Conservation (phyloP, 1,140 invertebrate species). For the Globodera rostochiensis region DNA sequence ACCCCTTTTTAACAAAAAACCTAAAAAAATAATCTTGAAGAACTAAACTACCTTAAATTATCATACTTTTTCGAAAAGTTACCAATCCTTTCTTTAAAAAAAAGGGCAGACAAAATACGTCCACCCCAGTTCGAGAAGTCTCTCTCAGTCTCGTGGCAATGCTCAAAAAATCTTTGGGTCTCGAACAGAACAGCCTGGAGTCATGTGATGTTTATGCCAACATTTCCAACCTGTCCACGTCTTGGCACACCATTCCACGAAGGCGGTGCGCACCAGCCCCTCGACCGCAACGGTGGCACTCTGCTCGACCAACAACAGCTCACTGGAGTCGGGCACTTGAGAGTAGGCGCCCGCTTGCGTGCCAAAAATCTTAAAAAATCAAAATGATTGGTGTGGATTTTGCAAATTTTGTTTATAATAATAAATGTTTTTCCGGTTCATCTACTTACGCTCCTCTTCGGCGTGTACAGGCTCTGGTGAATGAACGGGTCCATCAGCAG, state of each 20-base stretch:
- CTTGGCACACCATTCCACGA: slow-evolving; percentile 64
- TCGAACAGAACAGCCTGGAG: too few relatives aligned
- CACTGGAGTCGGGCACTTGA: slow-evolving; percentile 30
- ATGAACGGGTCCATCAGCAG: slow-evolving; percentile 27
- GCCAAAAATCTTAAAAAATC: slow-evolving; percentile 46
- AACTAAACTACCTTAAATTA: too few relatives aligned
- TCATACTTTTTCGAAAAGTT: background rate
- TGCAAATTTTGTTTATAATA: background rate
- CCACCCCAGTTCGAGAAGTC: too few relatives aligned
- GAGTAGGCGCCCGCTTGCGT: slow-evolving; percentile 49
- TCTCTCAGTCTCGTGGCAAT: too few relatives aligned
- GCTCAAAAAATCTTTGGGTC: too few relatives aligned
- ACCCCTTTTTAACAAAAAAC: too few relatives aligned
- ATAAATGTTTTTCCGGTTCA: background rate
- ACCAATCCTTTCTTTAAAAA: too few relatives aligned
- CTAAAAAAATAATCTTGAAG: too few relatives aligned
- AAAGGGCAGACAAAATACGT: too few relatives aligned
- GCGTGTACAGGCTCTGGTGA: slow-evolving; percentile 44
- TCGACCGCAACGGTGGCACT: slow-evolving; percentile 29
- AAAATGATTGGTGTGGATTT: background rate
- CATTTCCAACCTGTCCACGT: slow-evolving; percentile 40
- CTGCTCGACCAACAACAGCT: slow-evolving; percentile 24
- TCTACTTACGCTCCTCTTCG: slow-evolving; percentile 52
- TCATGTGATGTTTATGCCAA: too few relatives aligned
- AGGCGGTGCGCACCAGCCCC: slow-evolving; percentile 56